Evolutionary conservation across 2,113 vertebrate species (phyloP).

Genomic region (Vombatus ursinus): DNA sequence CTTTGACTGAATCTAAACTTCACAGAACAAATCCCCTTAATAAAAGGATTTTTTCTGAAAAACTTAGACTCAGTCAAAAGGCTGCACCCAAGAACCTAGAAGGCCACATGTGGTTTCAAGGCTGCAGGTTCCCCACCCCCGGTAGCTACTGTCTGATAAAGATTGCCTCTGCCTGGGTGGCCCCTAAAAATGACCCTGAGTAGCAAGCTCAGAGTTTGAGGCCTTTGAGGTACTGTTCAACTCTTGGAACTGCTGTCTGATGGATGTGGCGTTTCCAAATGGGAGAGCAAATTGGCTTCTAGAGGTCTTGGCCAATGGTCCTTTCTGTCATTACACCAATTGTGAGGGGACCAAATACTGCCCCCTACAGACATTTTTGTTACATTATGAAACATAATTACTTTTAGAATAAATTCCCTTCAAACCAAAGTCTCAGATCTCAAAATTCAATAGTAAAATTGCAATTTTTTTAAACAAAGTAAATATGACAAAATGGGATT

Average conservation of each 20-base stretch:
- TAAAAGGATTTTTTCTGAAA: no score
- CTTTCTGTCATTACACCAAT: not conserved
- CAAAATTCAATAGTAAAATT: not conserved
- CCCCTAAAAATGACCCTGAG: not conserved
- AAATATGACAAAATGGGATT: not conserved
- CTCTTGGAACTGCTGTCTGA: not conserved
- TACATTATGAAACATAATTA: not conserved
- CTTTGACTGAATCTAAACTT: no score
- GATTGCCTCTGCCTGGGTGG: not conserved
- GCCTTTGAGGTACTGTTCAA: not conserved
- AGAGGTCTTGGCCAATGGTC: not conserved
- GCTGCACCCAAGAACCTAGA: no score
- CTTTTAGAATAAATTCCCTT: not conserved
- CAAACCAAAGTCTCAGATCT: not conserved
- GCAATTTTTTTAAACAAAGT: not conserved
- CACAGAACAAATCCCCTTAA: no score
- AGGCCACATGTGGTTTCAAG: no score
- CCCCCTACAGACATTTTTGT: not conserved
- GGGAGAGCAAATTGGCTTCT: not conserved
- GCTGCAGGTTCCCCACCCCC: no score
- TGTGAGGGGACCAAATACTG: not conserved
- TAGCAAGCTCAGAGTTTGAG: not conserved
- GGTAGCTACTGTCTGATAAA: not conserved
- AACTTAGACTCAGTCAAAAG: no score
- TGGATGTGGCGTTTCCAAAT: not conserved